Percentiles rank a stretch among this genome's conserved stretches.
Conservation (phyloP, 2,888 invertebrate genomes). For the Drosophila basisetae region DNA sequence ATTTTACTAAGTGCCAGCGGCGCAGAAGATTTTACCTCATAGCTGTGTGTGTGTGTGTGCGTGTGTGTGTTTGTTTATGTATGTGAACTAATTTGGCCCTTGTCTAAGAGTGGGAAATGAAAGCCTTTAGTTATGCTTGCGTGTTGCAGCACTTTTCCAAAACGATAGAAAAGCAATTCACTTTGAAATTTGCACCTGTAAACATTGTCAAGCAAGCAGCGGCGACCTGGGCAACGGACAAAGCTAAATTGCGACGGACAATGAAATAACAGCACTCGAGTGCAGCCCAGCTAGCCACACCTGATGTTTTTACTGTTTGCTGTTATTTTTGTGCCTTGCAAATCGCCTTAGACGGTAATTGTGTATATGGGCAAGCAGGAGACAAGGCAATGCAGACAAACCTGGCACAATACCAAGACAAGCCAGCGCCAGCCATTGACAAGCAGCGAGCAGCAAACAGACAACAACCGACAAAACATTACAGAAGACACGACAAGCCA, state of each 20-base stretch:
- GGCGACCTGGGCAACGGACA: conserved; percentile 23
- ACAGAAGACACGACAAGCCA: conserved; percentile 7
- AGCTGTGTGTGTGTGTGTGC: conserved; percentile 12
- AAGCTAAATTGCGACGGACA: conserved; percentile 49
- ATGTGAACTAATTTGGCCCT: conserved; percentile 66
- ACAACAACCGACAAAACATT: conserved; percentile 23
- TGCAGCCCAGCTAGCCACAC: conserved; percentile 58
- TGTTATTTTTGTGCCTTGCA: conserved; percentile 54
- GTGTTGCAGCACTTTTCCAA: conserved; percentile 79
- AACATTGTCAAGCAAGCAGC: conserved; percentile 74
- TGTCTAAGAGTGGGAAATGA: conserved; percentile 36
- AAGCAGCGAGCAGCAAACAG: conserved; percentile 10
- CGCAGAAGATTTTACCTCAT: conserved; percentile 49
- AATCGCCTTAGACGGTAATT: conserved; percentile 80
- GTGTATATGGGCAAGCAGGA: conserved; percentile 74
- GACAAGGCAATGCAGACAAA: conserved; percentile 16
- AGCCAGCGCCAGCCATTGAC: conserved; percentile 36
- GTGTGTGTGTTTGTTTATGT: conserved; percentile 7
- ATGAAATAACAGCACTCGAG: conserved; percentile 72
- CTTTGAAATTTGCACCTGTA: conserved; percentile 82
- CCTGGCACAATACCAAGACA: conserved; percentile 25
- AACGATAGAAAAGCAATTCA: conserved; percentile 82
- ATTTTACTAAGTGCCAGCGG: conserved; percentile 67
- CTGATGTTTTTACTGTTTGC: conserved; percentile 46
- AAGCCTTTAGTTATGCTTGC: conserved; percentile 64